A percentile compares a stretch with the other conserved stretches of the same genome.
phyloP scores from a whole-genome alignment of 1,140 invertebrate genomes.

The Caenorhabditis elegans region DNA sequence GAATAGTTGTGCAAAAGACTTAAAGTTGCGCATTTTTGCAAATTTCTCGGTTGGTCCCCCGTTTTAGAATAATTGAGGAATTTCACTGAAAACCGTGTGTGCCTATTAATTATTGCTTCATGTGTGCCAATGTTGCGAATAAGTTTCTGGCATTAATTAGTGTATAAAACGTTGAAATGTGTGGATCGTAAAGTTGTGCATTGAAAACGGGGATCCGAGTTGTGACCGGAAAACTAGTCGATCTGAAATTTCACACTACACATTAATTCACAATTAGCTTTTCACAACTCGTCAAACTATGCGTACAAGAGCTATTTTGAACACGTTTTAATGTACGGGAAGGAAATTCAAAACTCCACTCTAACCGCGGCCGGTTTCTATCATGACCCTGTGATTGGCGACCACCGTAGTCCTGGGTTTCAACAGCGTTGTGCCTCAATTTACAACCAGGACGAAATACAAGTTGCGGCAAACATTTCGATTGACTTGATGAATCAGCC shows the following conservation, averaged over 20 bases:
- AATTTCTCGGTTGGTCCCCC: no score
- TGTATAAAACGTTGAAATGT: no score
- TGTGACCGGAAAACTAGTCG: no score
- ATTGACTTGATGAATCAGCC: background rate
- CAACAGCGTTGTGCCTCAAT: background rate
- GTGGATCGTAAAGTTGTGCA: no score
- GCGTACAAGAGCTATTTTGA: background rate
- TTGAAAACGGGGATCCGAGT: no score
- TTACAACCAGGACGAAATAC: background rate
- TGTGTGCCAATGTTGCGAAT: no score
- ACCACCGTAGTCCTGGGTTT: background rate
- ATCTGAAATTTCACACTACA: background rate
- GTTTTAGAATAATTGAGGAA: no score
- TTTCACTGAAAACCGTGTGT: no score
- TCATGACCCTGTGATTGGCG: background rate
- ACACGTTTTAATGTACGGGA: background rate
- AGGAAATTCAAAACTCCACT: background rate
- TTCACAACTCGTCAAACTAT: background rate
- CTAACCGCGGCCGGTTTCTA: background rate
- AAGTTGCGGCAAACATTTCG: background rate
- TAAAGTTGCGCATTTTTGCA: no score
- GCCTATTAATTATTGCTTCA: no score
- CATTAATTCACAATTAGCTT: background rate
- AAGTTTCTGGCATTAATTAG: no score
- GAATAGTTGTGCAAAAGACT: no score